A percentile compares a stretch with the other conserved stretches of the same genome.
Evolutionary conservation across 2,888 invertebrate species (phyloP).

Genomic region (Trichogramma evanescens): DNA sequence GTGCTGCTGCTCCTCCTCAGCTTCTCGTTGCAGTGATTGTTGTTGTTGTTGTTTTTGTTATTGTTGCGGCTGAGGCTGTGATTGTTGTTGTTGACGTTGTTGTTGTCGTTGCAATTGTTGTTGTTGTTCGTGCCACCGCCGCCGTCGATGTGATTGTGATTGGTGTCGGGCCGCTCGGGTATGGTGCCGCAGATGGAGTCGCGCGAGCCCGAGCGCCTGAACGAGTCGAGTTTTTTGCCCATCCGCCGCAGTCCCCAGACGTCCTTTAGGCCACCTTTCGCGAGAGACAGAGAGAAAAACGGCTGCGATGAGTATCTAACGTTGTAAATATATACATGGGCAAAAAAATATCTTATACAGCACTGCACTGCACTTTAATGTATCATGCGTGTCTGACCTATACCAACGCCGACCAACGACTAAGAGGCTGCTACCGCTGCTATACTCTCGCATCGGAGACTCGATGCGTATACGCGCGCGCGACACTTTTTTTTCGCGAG

Average conservation of each 20-base stretch:
- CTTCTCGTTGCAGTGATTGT: constrained; percentile 26
- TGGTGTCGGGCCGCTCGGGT: constrained; percentile 39
- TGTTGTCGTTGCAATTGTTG: constrained; percentile 29
- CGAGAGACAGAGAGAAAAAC: too few relatives aligned
- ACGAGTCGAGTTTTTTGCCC: constrained; percentile 70
- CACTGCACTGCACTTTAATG: too few relatives aligned
- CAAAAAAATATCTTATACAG: too few relatives aligned
- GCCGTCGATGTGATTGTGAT: constrained; percentile 29
- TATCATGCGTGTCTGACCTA: too few relatives aligned
- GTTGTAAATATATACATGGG: too few relatives aligned
- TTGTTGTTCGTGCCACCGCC: constrained; percentile 28
- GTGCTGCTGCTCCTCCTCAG: constrained; percentile 20
- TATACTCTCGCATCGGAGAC: too few relatives aligned
- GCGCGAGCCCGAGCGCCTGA: constrained; percentile 61
- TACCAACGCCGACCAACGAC: too few relatives aligned
- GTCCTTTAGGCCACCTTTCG: constrained; percentile 33
- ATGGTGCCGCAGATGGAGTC: constrained; percentile 48
- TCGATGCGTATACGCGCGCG: too few relatives aligned
- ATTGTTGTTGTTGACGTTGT: constrained; percentile 29
- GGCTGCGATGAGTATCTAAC: too few relatives aligned
- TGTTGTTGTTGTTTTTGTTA: constrained; percentile 23
- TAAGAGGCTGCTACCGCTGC: too few relatives aligned
- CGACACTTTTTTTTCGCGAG: too few relatives aligned
- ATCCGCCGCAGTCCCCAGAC: constrained; percentile 65
- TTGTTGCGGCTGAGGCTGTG: constrained; percentile 28